Evolutionary conservation across 92 coral and sea anemone genomes (phyloP).

Genomic region (Umimayanthus chanpuru): DNA sequence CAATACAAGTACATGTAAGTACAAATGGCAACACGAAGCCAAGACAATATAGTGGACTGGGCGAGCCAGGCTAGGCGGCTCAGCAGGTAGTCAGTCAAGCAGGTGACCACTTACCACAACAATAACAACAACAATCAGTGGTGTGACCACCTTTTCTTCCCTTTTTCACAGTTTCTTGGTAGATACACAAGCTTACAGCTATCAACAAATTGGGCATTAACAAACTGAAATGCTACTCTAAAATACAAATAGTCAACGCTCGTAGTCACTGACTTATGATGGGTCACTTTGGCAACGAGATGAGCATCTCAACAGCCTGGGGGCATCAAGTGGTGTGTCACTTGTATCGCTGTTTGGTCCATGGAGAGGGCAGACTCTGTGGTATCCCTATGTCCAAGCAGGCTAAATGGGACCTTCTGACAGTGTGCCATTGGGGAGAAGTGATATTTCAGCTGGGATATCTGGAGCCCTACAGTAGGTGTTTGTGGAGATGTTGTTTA

Average conservation of each 20-base stretch:
- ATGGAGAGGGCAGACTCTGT: not conserved
- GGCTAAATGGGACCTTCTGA: constrained; percentile 11
- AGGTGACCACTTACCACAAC: too few species aligned
- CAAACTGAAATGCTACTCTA: not conserved
- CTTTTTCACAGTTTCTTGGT: not conserved
- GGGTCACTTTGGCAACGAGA: not conserved
- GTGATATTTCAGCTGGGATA: constrained; percentile 20
- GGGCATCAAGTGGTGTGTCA: not conserved
- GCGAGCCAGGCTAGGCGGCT: too few species aligned
- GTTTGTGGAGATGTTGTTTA: constrained; percentile 11
- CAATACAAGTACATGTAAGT: not conserved
- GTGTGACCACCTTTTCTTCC: constrained; percentile 1
- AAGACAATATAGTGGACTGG: too few species aligned
- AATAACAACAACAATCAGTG: not conserved
- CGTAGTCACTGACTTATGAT: constrained; percentile 13
- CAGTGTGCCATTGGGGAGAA: not conserved
- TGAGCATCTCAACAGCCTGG: constrained; percentile 8
- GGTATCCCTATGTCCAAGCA: constrained; percentile 14
- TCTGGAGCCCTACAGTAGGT: not conserved
- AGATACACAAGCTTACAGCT: not conserved
- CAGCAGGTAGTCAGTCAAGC: too few species aligned
- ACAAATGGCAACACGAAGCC: too few species aligned
- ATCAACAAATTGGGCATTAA: not conserved
- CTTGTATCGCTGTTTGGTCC: constrained; percentile 4
- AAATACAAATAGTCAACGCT: constrained; percentile 1